Evolutionary conservation across 2,888 invertebrate species (phyloP).

Genomic region (Apamea anceps): DNA sequence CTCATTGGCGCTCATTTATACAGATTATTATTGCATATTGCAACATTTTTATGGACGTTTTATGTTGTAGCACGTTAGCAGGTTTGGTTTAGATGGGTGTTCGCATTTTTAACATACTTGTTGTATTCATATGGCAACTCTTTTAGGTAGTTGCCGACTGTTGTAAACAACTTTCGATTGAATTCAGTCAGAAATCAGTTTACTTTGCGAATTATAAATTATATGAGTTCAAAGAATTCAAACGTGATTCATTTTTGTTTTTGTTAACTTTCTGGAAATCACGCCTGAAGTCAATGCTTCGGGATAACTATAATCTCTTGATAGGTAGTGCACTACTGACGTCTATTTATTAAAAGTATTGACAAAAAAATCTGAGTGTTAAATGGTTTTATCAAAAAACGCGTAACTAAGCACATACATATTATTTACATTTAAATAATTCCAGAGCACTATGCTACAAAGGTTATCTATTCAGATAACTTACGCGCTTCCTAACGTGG

Average conservation of each 20-base stretch:
- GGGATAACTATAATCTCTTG: background rate
- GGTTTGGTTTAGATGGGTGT: constrained; percentile 32
- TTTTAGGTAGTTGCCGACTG: background rate
- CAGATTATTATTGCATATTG: constrained; percentile 69
- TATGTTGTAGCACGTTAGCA: constrained; percentile 27
- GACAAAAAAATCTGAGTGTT: background rate
- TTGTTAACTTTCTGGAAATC: background rate
- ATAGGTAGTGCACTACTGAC: background rate
- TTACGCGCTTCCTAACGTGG: constrained; percentile 51
- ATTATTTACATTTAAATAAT: constrained; percentile 53
- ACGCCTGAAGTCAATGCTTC: background rate
- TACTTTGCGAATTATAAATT: background rate
- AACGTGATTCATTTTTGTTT: background rate
- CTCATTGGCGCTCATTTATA: constrained; percentile 72
- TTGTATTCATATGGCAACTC: constrained; percentile 17
- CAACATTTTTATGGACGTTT: constrained; percentile 59
- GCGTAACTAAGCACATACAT: constrained; percentile 55
- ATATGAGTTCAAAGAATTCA: background rate
- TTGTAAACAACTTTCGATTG: constrained; percentile 5
- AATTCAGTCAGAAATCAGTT: background rate
- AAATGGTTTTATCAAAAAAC: constrained; percentile 35
- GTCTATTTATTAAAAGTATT: constrained; percentile 14
- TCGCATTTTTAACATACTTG: constrained; percentile 18
- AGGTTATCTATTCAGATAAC: constrained; percentile 64
- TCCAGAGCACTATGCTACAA: constrained; percentile 54